Conservation (phyloP, 1,140 invertebrate genomes). For the Bicyclus anynana region DNA sequence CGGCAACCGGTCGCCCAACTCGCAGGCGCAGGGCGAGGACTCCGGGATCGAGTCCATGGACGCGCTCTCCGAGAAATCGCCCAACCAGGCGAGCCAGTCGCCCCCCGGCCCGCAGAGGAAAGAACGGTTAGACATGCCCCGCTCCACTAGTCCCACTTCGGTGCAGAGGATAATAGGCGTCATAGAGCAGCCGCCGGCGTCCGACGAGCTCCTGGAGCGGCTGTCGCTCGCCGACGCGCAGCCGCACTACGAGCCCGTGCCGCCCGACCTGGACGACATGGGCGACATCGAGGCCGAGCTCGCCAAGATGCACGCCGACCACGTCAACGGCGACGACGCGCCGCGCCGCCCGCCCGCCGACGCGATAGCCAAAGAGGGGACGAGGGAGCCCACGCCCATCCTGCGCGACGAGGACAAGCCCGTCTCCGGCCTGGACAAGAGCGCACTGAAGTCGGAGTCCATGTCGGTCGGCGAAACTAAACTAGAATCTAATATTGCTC, state of each 20-base stretch:
- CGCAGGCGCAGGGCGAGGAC: slow-evolving; percentile 86
- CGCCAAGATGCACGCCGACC: slow-evolving; percentile 82
- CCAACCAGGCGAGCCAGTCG: slow-evolving; percentile 86
- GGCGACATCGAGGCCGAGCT: slow-evolving; percentile 82
- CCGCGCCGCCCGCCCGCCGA: slow-evolving; percentile 35
- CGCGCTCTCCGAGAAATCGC: slow-evolving; percentile 93
- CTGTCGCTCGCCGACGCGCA: slow-evolving; percentile 40
- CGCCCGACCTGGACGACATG: slow-evolving; percentile 76
- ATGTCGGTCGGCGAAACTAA: slow-evolving; percentile 25
- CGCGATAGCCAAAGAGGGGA: slow-evolving; percentile 39
- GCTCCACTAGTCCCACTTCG: slow-evolving; percentile 55
- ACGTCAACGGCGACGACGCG: slow-evolving; percentile 61
- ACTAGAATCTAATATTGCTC: slow-evolving; percentile 38
- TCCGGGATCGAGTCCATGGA: slow-evolving; percentile 96
- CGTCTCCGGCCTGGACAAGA: slow-evolving; percentile 27
- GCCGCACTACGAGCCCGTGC: slow-evolving; percentile 51
- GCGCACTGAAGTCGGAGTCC: slow-evolving; percentile 19
- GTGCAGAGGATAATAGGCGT: slow-evolving; percentile 66
- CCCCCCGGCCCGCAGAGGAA: slow-evolving; percentile 70
- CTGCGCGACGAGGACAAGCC: slow-evolving; percentile 43
- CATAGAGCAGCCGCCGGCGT: slow-evolving; percentile 44
- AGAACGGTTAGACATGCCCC: slow-evolving; percentile 65
- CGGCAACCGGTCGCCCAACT: slow-evolving; percentile 73
- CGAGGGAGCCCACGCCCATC: slow-evolving; percentile 47
- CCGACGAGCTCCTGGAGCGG: slow-evolving; percentile 55